Evolutionary conservation across 2,888 invertebrate genomes (phyloP).

Genomic region (Drosophila stalkeri): DNA sequence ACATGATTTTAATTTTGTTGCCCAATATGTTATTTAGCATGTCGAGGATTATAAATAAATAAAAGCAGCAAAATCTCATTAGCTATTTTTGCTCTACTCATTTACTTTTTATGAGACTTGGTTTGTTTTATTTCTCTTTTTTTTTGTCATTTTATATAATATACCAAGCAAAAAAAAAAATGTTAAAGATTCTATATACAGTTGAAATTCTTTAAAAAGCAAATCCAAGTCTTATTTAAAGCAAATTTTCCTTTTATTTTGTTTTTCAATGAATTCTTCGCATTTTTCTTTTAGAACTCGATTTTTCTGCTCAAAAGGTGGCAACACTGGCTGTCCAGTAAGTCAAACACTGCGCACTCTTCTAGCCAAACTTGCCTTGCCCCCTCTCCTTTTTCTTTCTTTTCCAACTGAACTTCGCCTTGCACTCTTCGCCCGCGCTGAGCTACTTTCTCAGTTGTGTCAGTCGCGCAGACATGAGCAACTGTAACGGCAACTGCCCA

Average conservation of each 20-base stretch:
- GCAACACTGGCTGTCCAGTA: slow-evolving; percentile 1
- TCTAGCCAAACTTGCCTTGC: not conserved
- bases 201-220: not conserved
- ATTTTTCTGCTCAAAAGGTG: not conserved
- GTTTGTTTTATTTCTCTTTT: not conserved
- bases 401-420: not conserved
- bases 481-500: slow-evolving; percentile 32
- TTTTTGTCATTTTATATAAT: not conserved
- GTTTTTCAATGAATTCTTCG: not conserved
- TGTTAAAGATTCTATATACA: slow-evolving; percentile 1
- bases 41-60: slow-evolving; percentile 1
- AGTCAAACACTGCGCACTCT: not conserved
- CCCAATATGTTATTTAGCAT: not conserved
- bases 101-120: slow-evolving; percentile 3
- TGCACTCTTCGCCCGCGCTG: slow-evolving; percentile 27
- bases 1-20: not conserved
- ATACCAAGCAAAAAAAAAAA: not conserved
- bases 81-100: not conserved
- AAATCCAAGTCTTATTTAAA: not conserved
- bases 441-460: slow-evolving; percentile 70
- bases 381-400: not conserved
- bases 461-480: slow-evolving; percentile 32
- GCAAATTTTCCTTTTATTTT: not conserved
- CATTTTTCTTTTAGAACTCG: not conserved
- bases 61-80: not conserved